phyloP scores from a whole-genome alignment of 1,140 invertebrate species.

The Drosophila ercepeae region DNA sequence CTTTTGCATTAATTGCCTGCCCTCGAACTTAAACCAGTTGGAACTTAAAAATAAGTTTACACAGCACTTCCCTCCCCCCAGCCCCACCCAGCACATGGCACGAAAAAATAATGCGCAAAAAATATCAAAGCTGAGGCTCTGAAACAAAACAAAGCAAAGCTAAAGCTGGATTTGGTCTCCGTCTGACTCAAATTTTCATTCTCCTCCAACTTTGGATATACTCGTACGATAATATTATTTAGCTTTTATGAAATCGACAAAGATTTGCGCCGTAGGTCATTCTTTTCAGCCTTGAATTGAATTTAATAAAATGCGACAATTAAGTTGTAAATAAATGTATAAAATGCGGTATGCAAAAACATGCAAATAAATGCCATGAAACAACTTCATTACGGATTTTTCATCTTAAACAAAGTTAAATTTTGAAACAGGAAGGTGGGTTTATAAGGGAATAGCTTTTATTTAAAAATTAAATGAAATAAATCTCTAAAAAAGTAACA shows the following conservation, averaged over 20 bases:
- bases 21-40: conserved; percentile 57
- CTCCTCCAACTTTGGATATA: no score
- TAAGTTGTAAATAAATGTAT: conserved; percentile 33
- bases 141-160: conserved; percentile 32
- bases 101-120: conserved; percentile 54
- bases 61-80: conserved; percentile 14
- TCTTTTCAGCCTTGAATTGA: neutral
- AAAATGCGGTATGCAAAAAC: neutral
- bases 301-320: conserved; percentile 37
- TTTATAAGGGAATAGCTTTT: no score
- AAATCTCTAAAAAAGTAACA: no score
- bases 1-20: conserved; percentile 52
- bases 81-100: no score
- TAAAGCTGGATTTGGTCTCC: no score
- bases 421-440: no score
- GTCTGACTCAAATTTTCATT: no score
- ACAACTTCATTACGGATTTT: no score
- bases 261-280: conserved; percentile 30
- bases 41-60: conserved; percentile 53
- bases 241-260: neutral
- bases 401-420: no score
- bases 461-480: no score
- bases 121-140: conserved; percentile 40
- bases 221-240: no score
- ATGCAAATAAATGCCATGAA: neutral